phyloP scores from a whole-genome alignment of 2,797 vertebrate genomes.

The Synanceia verrucosa region DNA sequence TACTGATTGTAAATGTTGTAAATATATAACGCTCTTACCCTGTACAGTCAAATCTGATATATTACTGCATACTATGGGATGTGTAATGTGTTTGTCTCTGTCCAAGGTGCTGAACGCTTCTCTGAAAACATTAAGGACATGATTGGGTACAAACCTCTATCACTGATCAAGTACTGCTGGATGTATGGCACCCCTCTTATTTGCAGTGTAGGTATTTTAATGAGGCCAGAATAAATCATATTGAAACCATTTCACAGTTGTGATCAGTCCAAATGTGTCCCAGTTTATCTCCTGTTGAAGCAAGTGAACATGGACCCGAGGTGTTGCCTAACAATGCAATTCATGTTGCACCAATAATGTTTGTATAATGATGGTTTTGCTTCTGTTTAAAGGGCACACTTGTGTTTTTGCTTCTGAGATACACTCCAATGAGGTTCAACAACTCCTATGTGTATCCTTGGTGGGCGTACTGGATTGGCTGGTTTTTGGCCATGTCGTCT shows the following conservation, averaged over 20 bases:
- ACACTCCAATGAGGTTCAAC: conserved; percentile 76
- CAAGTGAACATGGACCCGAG: no score
- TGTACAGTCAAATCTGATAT: no score
- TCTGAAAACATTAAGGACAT: conserved; percentile 77
- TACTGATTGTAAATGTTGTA: background rate
- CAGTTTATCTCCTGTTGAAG: no score
- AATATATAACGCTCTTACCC: background rate
- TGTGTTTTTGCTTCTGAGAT: conserved; percentile 68
- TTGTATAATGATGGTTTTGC: background rate
- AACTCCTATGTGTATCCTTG: conserved; percentile 74
- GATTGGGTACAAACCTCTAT: conserved; percentile 76
- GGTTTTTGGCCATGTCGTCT: conserved; percentile 74
- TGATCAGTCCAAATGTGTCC: no score
- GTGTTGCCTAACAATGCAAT: no score
- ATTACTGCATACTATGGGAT: background rate
- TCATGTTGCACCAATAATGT: background rate
- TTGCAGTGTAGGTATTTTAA: conserved; percentile 66
- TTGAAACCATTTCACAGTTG: no score
- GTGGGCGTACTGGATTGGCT: conserved; percentile 75
- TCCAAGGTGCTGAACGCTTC: conserved; percentile 76
- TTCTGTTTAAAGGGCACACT: conserved; percentile 64
- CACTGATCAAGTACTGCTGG: conserved; percentile 77
- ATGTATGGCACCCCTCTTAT: conserved; percentile 65
- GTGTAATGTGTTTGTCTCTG: conserved; percentile 1
- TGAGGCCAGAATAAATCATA: background rate